These are phyloP conservation scores for Takifugu bimaculatus DNA, from an alignment of 2,113 vertebrate genomes.

Conservation along the genomic window DNA sequence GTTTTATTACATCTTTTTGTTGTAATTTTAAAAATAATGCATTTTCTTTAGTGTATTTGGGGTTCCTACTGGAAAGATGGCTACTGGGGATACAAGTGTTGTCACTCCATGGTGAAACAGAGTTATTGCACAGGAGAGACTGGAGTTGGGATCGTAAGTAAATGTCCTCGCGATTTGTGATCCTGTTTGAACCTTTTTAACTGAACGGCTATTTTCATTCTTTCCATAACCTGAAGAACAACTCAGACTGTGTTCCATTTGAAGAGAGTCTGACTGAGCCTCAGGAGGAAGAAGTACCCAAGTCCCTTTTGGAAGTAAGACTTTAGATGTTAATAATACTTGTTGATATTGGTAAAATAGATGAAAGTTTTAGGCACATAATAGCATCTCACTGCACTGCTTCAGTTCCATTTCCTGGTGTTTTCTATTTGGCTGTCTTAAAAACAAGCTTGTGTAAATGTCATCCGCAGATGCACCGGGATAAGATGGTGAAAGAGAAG, in stretches of 20 bases:
- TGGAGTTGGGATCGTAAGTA: constrained; percentile 83
- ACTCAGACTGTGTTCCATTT: constrained; percentile 64
- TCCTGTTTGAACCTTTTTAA: background rate
- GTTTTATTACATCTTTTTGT: background rate
- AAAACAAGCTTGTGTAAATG: background rate
- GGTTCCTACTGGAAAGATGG: constrained; percentile 96
- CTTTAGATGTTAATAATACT: background rate
- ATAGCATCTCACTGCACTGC: too few relatives aligned
- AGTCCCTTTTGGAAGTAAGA: constrained; percentile 86
- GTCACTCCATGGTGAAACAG: constrained; percentile 93
- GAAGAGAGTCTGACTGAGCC: constrained; percentile 73
- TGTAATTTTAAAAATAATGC: background rate
- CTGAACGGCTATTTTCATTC: background rate
- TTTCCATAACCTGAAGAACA: constrained; percentile 37
- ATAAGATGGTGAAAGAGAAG: constrained; percentile 86
- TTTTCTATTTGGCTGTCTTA: too few relatives aligned
- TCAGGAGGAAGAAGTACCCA: constrained; percentile 73
- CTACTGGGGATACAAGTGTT: constrained; percentile 94
- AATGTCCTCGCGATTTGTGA: background rate
- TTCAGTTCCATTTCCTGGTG: too few relatives aligned
- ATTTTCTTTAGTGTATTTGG: constrained; percentile 86
- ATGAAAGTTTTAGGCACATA: too few relatives aligned
- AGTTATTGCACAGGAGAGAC: constrained; percentile 95
- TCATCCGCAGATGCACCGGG: constrained; percentile 84
- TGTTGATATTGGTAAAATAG: background rate